Conservation (phyloP, 1,140 invertebrate species). For the Lethrus apterus region DNA sequence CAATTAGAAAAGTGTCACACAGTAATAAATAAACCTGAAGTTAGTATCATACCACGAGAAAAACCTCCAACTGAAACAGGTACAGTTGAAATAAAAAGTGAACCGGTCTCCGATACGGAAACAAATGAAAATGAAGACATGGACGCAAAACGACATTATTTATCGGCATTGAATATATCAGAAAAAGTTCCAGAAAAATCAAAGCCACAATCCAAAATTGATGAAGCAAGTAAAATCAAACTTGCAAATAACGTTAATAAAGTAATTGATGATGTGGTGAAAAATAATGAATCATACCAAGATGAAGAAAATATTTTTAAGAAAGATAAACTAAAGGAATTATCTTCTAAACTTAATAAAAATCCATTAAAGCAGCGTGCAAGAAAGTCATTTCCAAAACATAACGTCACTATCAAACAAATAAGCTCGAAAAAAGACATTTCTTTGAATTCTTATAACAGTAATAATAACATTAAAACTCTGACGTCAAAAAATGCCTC, state of each 20-base stretch:
- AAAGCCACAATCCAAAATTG: slow-evolving; percentile 29
- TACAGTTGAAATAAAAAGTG: slow-evolving; percentile 38
- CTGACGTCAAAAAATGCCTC: no score
- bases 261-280: slow-evolving; percentile 26
- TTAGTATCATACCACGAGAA: not conserved
- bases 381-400: slow-evolving; percentile 8
- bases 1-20: slow-evolving; percentile 5
- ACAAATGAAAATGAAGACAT: slow-evolving; percentile 24
- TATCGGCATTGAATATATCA: slow-evolving; percentile 34
- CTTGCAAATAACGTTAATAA: slow-evolving; percentile 25
- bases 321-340: no score
- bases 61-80: not conserved
- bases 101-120: slow-evolving; percentile 34
- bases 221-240: slow-evolving; percentile 24
- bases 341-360: no score
- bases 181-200: slow-evolving; percentile 23
- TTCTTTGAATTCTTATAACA: no score
- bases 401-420: no score
- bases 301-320: slow-evolving; percentile 15
- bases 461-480: no score
- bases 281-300: no score
- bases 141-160: slow-evolving; percentile 31
- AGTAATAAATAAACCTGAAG: no score
- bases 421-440: no score
- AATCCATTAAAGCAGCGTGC: slow-evolving; percentile 15